Base-by-base conservation (phyloP, 2,113 vertebrate species). In the Stomatorhinus ivindoensis region DNA sequence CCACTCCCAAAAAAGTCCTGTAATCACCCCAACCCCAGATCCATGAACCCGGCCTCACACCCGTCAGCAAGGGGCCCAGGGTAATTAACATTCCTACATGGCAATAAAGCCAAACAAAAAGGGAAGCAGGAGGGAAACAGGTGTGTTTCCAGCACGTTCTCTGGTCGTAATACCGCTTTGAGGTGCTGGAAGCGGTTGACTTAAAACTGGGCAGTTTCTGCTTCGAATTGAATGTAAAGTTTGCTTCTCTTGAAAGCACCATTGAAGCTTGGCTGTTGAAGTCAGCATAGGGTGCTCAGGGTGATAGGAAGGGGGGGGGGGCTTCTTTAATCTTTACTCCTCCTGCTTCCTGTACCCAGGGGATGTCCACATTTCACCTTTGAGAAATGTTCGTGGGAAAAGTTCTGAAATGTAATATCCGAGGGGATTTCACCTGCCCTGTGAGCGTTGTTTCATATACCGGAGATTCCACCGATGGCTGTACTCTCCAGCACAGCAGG, bases 11-110 rank as follows among this genome's bases (percentile, higher is more conserved):
- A 15, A n/a, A 6, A 65, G 88, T 51, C 42, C 55, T 48, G 39
- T 86, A 89, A 73, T 86, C 83, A 51, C 47, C 48, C 44, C 21
- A 31, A 27, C 39, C 51, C 55, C 46, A 31, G 39, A 83, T n/a
- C 35, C 27, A 21, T 27, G 35, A 21, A 58, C n/a, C 50, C 13
- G 27, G 35, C 35, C 35, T 83, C 17, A 31, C 88, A 88, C 88
- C 50, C 88, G 21, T 47, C 31, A 35, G 27, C 5, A 4, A 50
- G 17, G 35, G 48, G 47, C 35, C 76, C 46, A 69, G 31, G 48
- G 50, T 50, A 88, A 96, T 96, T 96, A 95, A 94, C 94, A 95
- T 96, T 96, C 95, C 92, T 94, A 91, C 92, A 94, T 95, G 92
- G 93, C 94, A 91, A 92, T 94, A 91, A 93, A 95, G 93, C 92